Conservation (phyloP, 2,797 vertebrate genomes). For the Cryptoprocta ferox region DNA sequence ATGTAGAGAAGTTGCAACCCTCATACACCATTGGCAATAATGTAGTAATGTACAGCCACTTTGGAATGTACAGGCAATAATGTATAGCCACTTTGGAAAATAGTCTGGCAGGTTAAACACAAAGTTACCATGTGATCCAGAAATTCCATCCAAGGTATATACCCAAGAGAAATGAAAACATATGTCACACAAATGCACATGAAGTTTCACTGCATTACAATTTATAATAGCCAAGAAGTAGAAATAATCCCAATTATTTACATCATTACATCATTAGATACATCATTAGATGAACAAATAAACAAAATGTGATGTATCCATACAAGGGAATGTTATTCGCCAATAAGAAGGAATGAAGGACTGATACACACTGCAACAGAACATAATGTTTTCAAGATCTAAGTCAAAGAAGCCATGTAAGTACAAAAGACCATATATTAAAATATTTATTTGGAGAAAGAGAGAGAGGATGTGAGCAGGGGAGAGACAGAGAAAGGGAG, state of each 20-base stretch:
- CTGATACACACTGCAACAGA: background rate
- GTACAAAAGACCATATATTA: background rate
- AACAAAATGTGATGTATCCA: background rate
- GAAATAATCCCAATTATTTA: background rate
- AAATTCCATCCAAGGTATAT: background rate
- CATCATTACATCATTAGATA: too few species aligned
- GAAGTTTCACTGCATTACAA: background rate
- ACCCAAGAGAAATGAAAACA: background rate
- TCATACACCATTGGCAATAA: background rate
- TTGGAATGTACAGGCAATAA: too few species aligned
- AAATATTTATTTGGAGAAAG: too few species aligned
- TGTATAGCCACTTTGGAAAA: background rate
- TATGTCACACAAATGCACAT: background rate
- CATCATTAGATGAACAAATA: background rate
- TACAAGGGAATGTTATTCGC: background rate
- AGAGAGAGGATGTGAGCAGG: too few species aligned
- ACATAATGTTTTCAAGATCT: background rate
- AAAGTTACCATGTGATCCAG: background rate
- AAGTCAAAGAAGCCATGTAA: background rate
- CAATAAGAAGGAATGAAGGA: background rate
- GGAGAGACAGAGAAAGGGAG: too few species aligned
- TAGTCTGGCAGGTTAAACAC: background rate
- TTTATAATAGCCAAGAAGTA: background rate
- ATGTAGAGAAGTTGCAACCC: background rate
- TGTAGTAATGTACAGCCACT: background rate